Base-by-base conservation (phyloP, 2,888 invertebrate genomes). In the Phanerotoma sp. region DNA sequence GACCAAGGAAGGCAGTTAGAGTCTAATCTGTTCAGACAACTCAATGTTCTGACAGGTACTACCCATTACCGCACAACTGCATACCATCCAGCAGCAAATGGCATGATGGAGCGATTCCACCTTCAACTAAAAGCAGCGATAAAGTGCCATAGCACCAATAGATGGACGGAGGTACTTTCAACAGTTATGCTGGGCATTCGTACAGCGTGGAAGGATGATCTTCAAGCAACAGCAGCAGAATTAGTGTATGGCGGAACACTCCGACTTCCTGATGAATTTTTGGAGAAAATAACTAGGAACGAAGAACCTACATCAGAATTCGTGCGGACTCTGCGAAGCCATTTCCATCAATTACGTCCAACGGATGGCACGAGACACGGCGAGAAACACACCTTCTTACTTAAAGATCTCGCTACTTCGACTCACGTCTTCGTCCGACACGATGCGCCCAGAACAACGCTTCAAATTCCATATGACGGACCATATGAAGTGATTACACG, bases 181-280 rank as follows among this genome's bases (percentile, higher is more conserved):
- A 55, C 58, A 10, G 63, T 69, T 20, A 52, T 67, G 9, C 54
- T 67, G 5, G 67, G 65, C 18, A 60, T 69, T 15, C 51, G 68
- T 22, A 28, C 61, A 10, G 63, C 64, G 3, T 66, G 67, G 13
- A 46, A 62, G 2, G 63, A 67, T 1, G 74, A 74, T 18, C 54
- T 75, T 6, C 28, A 49, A 11, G 38, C 63, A 7, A 58, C 68
- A 1, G 13, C 66, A 4, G 66, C 68, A 0, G 66, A 70, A 48
- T 45, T 67, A 0, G 62, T 65, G 1, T 69, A 65, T 44, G 65
- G 67, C 10, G 62, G 65, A 13, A 60, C 66, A 0, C 50, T 66
- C 2, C 58, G 66, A 1, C 53, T 68, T 7, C 67, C 69, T 0
- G 66, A 66, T 1, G 66, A 69, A 32, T 66, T 69, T 38, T 56